Conservation (phyloP, 2,888 invertebrate species). For the Drosophila birchii region DNA sequence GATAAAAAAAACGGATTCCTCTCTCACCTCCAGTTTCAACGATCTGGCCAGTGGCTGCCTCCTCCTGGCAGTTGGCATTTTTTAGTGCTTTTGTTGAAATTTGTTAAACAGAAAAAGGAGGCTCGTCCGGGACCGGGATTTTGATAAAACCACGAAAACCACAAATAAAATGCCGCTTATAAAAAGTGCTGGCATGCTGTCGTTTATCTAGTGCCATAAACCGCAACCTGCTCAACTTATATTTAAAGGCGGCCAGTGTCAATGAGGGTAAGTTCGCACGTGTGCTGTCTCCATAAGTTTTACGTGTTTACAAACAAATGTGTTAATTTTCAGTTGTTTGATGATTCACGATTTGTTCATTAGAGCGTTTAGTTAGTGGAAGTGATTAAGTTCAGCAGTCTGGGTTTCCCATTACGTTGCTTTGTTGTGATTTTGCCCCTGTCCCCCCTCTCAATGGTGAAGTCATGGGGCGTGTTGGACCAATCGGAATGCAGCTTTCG, state of each 20-base stretch:
- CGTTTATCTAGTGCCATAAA: conserved; percentile 14
- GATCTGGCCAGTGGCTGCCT: conserved; percentile 2
- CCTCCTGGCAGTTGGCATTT: neutral
- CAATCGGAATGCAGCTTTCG: conserved; percentile 55
- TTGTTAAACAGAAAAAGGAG: conserved; percentile 19
- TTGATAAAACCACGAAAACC: conserved; percentile 13
- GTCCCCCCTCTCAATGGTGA: conserved; percentile 19
- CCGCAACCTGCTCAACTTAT: neutral
- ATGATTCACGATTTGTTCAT: neutral
- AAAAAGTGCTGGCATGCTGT: conserved; percentile 18
- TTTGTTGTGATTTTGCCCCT: conserved; percentile 17
- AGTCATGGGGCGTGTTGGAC: conserved; percentile 52
- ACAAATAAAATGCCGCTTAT: conserved; percentile 32
- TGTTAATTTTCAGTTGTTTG: neutral
- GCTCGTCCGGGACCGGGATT: conserved; percentile 30
- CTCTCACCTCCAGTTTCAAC: neutral
- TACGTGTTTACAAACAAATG: conserved; percentile 1
- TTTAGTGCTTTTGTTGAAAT: conserved; percentile 12
- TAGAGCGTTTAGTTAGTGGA: neutral
- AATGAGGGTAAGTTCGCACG: conserved; percentile 24
- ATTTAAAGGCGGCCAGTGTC: neutral
- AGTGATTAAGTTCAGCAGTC: neutral
- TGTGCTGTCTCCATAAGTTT: conserved; percentile 22
- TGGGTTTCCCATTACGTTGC: neutral
- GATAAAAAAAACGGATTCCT: neutral